Evolutionary conservation across 2,797 vertebrate genomes (phyloP).

Genomic region (Hyperoplus lanceolatus): DNA sequence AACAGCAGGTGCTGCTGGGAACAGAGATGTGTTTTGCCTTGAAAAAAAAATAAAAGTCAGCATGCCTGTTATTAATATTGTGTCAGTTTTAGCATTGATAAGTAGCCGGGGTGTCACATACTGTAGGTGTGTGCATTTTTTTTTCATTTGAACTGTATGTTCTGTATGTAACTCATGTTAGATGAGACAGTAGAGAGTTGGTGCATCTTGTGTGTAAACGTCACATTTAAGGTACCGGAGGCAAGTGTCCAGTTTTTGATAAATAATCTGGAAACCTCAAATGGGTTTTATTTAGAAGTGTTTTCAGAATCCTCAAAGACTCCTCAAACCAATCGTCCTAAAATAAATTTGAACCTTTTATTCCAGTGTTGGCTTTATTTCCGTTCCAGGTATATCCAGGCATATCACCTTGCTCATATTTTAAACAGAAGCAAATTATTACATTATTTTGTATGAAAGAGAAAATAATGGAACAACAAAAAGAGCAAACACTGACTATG

Average conservation of each 20-base stretch:
- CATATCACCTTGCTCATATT: not conserved
- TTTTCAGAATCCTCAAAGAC: not conserved
- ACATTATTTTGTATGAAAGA: not conserved
- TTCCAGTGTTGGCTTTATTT: not conserved
- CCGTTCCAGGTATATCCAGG: not conserved
- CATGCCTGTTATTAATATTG: not conserved
- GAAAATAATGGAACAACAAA: not conserved
- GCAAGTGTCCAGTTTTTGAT: not conserved
- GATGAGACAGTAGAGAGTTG: not conserved
- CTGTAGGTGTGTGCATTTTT: not conserved
- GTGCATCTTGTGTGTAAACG: not conserved
- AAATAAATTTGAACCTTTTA: not conserved
- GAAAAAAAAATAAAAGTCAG: not conserved
- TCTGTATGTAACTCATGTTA: not conserved
- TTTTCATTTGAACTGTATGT: not conserved
- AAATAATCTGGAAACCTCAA: not conserved
- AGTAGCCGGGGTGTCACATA: not conserved
- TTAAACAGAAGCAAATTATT: not conserved
- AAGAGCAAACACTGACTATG: not conserved
- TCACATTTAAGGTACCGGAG: not conserved
- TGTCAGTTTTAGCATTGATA: not conserved
- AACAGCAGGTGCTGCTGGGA: constrained; percentile 7
- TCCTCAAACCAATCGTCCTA: not conserved
- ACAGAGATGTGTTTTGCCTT: not conserved
- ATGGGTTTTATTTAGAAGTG: not conserved